A percentile compares a stretch with the other conserved stretches of the same genome.
These are phyloP conservation scores for Allygus modestus DNA, from an alignment of 2,888 invertebrate species.

Conservation along the genomic window DNA sequence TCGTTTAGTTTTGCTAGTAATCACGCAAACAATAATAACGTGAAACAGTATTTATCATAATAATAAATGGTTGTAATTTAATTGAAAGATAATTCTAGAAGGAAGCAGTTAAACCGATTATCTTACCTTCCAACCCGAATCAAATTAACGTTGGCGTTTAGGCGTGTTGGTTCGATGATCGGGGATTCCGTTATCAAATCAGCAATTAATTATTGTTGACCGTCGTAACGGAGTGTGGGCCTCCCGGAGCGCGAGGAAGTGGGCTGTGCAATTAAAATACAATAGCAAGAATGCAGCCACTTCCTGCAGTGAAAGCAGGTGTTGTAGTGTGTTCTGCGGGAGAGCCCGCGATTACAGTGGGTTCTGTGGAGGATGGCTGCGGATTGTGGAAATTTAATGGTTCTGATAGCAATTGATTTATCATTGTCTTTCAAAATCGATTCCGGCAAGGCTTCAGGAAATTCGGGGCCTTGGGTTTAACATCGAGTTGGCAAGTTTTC, in stretches of 20 bases:
- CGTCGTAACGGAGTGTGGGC: background rate
- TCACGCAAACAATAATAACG: no score
- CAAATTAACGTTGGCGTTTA: no score
- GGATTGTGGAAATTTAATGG: background rate
- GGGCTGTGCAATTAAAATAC: constrained; percentile 51
- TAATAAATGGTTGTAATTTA: no score
- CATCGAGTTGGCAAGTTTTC: background rate
- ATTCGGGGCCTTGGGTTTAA: background rate
- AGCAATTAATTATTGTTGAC: constrained; percentile 30
- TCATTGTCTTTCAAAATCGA: background rate
- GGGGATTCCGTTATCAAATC: constrained; percentile 32
- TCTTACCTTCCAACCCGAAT: no score
- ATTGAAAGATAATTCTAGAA: no score
- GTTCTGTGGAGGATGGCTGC: background rate
- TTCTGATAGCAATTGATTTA: background rate
- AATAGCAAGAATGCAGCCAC: constrained; percentile 56
- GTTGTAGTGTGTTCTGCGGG: background rate
- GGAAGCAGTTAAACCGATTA: no score
- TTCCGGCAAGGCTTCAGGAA: background rate
- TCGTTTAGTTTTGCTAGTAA: no score
- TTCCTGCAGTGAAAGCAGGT: constrained; percentile 46
- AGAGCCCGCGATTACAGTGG: background rate
- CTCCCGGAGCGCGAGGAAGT: constrained; percentile 28
- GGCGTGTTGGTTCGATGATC: no score
- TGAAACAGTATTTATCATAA: no score